These are phyloP conservation scores for Pogonognathellus flavescens DNA, from an alignment of 1,140 invertebrate genomes.

Conservation along the genomic window DNA sequence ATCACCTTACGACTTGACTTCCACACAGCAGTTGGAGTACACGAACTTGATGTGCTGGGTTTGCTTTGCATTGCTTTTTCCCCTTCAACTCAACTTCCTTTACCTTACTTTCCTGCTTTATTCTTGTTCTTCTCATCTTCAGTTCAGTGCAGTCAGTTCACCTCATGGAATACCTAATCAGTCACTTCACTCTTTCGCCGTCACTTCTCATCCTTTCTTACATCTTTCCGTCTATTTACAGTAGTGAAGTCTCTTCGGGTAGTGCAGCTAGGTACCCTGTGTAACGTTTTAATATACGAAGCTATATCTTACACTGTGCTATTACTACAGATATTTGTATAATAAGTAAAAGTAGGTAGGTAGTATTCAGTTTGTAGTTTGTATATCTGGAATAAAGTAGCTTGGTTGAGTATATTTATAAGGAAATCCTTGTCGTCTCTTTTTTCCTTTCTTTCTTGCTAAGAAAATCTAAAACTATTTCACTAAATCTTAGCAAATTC, in stretches of 20 bases:
- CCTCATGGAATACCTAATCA: slow-evolving; percentile 52
- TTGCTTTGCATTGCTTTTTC: slow-evolving; percentile 42
- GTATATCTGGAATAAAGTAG: neutral
- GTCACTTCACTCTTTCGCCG: slow-evolving; percentile 45
- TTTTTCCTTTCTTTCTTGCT: neutral
- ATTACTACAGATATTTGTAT: neutral
- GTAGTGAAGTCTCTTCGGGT: no score
- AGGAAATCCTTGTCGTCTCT: neutral
- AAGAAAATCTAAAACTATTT: slow-evolving; percentile 43
- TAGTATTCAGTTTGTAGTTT: no score
- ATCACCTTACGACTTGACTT: slow-evolving; percentile 30
- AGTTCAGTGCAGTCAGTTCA: slow-evolving; percentile 25
- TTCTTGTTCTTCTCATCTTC: slow-evolving; percentile 31
- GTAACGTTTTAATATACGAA: neutral
- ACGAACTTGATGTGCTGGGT: neutral
- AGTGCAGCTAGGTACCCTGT: neutral
- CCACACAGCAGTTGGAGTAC: slow-evolving; percentile 10
- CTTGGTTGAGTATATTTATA: neutral
- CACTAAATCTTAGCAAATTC: slow-evolving; percentile 48
- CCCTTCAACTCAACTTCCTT: slow-evolving; percentile 12
- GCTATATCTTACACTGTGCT: neutral
- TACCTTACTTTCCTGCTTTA: neutral
- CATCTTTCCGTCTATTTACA: neutral
- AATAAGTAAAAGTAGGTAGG: neutral
- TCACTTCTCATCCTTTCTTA: slow-evolving; percentile 31